Percentiles rank a stretch among this genome's conserved stretches.
These are phyloP conservation scores for Pedionomus torquatus DNA, from an alignment of 2,113 vertebrate genomes.

Conservation along the genomic window DNA sequence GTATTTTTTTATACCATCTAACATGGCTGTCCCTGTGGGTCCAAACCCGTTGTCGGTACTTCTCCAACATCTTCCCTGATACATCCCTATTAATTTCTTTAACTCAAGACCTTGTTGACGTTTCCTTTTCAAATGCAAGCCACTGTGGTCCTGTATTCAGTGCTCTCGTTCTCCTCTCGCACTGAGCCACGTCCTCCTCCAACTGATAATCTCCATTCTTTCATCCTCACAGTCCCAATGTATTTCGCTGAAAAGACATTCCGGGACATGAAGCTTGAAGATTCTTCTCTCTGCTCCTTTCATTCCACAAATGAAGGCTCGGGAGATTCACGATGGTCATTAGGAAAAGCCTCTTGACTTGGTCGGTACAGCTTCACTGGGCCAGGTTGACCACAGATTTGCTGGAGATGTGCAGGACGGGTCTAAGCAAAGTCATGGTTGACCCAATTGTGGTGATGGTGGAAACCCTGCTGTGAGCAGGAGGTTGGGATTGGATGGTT, in stretches of 20 bases:
- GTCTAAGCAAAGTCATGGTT: background rate
- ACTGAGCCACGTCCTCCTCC: background rate
- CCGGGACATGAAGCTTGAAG: background rate
- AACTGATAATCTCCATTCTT: background rate
- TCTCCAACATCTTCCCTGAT: background rate
- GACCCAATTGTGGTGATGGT: background rate
- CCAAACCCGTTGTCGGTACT: background rate
- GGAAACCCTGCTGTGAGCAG: background rate
- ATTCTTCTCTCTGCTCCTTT: background rate
- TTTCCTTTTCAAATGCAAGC: background rate
- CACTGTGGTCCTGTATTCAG: background rate
- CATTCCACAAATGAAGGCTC: background rate
- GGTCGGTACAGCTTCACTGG: fast-evolving
- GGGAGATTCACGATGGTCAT: background rate
- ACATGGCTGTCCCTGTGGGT: background rate
- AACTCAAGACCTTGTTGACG: background rate
- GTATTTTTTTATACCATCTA: background rate
- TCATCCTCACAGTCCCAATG: background rate
- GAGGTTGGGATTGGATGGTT: background rate
- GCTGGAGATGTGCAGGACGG: background rate
- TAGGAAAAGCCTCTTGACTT: background rate
- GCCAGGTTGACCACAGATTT: background rate
- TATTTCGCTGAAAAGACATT: background rate
- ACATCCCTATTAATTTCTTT: background rate
- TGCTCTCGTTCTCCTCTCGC: background rate